Percentiles rank a stretch among this genome's conserved stretches.
Conservation (phyloP, 2,113 vertebrate genomes). For the Buteo buteo region DNA sequence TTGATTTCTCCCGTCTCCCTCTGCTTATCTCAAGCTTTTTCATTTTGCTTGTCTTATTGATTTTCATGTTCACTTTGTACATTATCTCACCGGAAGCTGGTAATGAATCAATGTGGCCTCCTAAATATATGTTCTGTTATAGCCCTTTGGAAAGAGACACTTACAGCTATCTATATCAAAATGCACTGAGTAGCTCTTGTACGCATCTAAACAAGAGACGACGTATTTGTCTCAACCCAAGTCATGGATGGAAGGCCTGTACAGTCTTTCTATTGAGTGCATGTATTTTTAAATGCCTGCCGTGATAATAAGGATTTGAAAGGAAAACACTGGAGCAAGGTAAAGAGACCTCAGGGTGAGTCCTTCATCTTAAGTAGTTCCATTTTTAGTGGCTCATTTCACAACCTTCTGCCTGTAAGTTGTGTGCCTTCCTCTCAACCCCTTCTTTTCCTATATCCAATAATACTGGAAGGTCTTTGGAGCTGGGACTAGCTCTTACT, state of each 20-base stretch:
- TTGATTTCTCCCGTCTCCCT: constrained; percentile 9
- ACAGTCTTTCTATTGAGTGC: background rate
- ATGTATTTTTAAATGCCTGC: background rate
- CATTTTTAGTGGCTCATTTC: background rate
- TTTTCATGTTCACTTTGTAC: background rate
- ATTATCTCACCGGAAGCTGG: constrained; percentile 20
- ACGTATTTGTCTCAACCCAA: background rate
- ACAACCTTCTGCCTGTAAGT: background rate
- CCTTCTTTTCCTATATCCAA: background rate
- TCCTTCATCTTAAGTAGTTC: background rate
- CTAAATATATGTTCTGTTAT: background rate
- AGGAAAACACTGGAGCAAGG: background rate
- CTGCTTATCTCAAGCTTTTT: constrained; percentile 39
- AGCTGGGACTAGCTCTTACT: background rate
- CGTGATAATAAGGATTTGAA: background rate
- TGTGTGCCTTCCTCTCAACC: background rate
- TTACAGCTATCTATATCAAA: background rate
- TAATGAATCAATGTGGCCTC: constrained; percentile 24
- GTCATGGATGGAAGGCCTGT: background rate
- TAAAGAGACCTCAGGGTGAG: background rate
- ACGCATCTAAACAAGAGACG: background rate
- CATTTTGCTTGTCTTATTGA: constrained; percentile 23
- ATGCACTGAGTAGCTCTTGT: background rate
- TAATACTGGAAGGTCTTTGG: background rate
- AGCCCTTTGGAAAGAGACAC: background rate